A percentile compares a stretch with the other conserved stretches of the same genome.
Evolutionary conservation across 1,140 invertebrate species (phyloP).

Genomic region (Amyelois transitella): DNA sequence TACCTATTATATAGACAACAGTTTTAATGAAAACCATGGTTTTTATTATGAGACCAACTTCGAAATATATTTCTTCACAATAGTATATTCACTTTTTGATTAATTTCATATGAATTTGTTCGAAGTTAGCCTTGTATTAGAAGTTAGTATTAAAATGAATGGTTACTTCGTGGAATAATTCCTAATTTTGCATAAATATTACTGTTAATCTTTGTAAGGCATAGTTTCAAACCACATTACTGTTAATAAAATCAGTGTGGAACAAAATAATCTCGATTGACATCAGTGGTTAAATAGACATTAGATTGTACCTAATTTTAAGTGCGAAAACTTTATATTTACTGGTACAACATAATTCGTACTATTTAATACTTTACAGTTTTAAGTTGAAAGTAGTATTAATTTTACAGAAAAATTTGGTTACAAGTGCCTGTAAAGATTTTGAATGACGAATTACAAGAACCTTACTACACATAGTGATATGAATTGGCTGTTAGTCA

Average conservation of each 20-base stretch:
- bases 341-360: constrained; percentile 14
- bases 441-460: constrained; percentile 10
- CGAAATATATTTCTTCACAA: too few species aligned
- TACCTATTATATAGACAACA: too few species aligned
- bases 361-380: constrained; percentile 4
- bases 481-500: constrained; percentile 26
- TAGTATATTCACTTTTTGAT: too few species aligned
- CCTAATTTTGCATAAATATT: too few species aligned
- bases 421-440: constrained; percentile 35
- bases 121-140: too few species aligned
- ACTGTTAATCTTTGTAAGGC: too few species aligned
- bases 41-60: too few species aligned
- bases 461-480: constrained; percentile 21
- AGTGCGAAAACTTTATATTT: constrained; percentile 24
- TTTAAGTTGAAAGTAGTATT: constrained; percentile 1
- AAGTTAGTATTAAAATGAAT: too few species aligned
- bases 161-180: too few species aligned
- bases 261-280: not conserved
- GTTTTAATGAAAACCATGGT: too few species aligned
- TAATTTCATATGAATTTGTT: too few species aligned
- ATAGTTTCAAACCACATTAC: too few species aligned
- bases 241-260: not conserved
- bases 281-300: constrained; percentile 13
- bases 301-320: constrained; percentile 38
- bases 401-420: constrained; percentile 18